Base-by-base conservation (phyloP, 2,888 invertebrate genomes). In the Tetragonula carbonaria region DNA sequence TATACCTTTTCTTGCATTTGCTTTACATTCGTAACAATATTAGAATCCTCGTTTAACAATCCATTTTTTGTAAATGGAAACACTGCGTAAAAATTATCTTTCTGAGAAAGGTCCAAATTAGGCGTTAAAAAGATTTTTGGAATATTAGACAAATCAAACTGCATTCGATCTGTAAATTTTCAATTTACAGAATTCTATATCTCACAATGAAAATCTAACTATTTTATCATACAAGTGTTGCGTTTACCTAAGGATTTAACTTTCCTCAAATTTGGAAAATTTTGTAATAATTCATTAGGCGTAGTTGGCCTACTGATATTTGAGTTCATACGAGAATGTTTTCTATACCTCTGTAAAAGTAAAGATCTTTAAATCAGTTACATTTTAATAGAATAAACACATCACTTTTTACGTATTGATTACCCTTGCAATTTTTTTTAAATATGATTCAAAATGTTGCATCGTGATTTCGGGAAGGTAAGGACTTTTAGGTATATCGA, bases 61-160 rank as follows among this genome's bases (percentile, higher is more conserved):
- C 94, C 92, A 84, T 93, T 93, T 76, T 94, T 95, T 62, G 95
- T 94, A 93, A 96, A 97, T 67, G 97, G 97, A 95, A 98, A 98
- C 55, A 99, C 98, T 91, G 97, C 96, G 88, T 96, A 96, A 95
- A 99, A 99, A 79, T 97, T 97, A 90, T 96, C 96, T 57, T 97
- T 96, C 93, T 98, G 96, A 93, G 97, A 97, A 74, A 99, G 95
- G 92, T 97, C 96, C 92, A 99, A 96, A 82, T 96, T 96, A 62
- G 97, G 96, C 92, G 97, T 97, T 93, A 98, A 96, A 95, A 98
- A 99, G 92, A 99, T 97, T 93, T 96, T 97, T 82, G 98, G 98
- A 92, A 98, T 97, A 83, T 96, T 96, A 92, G 96, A 96, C 18
- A 97, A 94, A 93, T 96, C 95, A 94, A 93, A 94, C 80, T 94